Conservation (phyloP, 1,140 invertebrate species). For the Orchestia grillus region DNA sequence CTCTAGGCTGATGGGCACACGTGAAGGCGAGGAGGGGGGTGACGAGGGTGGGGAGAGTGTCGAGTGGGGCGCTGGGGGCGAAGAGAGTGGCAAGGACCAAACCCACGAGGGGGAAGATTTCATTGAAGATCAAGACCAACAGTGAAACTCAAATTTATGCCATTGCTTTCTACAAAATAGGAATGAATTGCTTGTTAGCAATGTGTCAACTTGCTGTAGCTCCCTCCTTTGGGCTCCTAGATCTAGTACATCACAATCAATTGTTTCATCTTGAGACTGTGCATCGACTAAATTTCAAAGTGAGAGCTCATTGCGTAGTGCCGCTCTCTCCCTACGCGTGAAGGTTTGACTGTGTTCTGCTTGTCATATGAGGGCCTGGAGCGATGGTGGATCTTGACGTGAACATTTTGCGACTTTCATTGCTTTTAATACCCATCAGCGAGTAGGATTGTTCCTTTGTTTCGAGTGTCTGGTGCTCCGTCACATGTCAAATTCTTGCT, state of each 20-base stretch:
- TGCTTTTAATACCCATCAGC: not conserved
- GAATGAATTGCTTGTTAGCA: not conserved
- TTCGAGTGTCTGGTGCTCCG: too few species aligned
- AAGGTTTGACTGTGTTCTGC: not conserved
- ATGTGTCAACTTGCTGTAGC: not conserved
- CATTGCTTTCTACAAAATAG: not conserved
- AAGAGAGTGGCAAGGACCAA: not conserved
- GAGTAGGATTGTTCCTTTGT: too few species aligned
- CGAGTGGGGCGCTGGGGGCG: not conserved
- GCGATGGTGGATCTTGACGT: not conserved
- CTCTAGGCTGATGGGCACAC: not conserved
- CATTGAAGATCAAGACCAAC: not conserved
- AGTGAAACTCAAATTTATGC: not conserved
- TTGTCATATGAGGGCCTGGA: not conserved
- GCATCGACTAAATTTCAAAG: not conserved
- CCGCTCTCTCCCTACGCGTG: not conserved
- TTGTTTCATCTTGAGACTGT: not conserved
- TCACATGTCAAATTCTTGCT: too few species aligned
- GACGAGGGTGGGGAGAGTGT: slow-evolving; percentile 28
- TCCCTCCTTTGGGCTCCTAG: not conserved
- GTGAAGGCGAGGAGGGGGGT: not conserved
- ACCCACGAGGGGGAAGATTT: not conserved
- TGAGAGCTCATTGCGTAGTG: not conserved
- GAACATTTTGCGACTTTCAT: not conserved
- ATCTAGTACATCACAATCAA: not conserved